Conservation (phyloP, 1,140 invertebrate genomes). For the Psix sp. region DNA sequence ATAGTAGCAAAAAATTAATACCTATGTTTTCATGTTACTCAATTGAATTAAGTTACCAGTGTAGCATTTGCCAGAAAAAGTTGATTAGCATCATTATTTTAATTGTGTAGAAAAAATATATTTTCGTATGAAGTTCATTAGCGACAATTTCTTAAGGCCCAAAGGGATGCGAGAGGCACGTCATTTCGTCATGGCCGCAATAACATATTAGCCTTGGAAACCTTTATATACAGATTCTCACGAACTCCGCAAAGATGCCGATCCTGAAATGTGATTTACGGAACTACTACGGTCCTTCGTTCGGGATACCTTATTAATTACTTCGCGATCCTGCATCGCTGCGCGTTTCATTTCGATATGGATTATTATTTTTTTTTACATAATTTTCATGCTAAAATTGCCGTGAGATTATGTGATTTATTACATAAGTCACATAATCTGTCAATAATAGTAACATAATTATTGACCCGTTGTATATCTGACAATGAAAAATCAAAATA, state of each 20-base stretch:
- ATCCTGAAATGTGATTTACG: slow-evolving; percentile 59
- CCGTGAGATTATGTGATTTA: slow-evolving; percentile 1
- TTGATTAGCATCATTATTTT: slow-evolving; percentile 14
- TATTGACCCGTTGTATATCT: too few relatives aligned
- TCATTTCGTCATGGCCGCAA: slow-evolving; percentile 53
- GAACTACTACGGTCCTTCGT: slow-evolving; percentile 50
- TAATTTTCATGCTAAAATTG: background rate
- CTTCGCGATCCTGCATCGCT: slow-evolving; percentile 39
- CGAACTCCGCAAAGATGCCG: slow-evolving; percentile 50
- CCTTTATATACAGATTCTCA: slow-evolving; percentile 57
- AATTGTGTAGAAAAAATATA: slow-evolving; percentile 21
- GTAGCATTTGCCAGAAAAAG: background rate
- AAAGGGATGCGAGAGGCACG: slow-evolving; percentile 52
- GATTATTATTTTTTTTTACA: slow-evolving; percentile 40
- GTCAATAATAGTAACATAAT: too few relatives aligned
- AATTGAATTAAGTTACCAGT: too few relatives aligned
- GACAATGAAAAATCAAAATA: too few relatives aligned
- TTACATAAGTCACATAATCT: too few relatives aligned
- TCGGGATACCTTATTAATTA: slow-evolving; percentile 51
- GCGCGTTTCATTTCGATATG: slow-evolving; percentile 33
- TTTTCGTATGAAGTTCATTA: slow-evolving; percentile 66
- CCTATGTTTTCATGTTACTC: too few relatives aligned
- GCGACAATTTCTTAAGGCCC: slow-evolving; percentile 64
- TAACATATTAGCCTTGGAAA: slow-evolving; percentile 54
- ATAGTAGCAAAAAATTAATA: too few relatives aligned